Evolutionary conservation across 2,888 invertebrate genomes (phyloP).

Genomic region (Pasiphila rectangulata): DNA sequence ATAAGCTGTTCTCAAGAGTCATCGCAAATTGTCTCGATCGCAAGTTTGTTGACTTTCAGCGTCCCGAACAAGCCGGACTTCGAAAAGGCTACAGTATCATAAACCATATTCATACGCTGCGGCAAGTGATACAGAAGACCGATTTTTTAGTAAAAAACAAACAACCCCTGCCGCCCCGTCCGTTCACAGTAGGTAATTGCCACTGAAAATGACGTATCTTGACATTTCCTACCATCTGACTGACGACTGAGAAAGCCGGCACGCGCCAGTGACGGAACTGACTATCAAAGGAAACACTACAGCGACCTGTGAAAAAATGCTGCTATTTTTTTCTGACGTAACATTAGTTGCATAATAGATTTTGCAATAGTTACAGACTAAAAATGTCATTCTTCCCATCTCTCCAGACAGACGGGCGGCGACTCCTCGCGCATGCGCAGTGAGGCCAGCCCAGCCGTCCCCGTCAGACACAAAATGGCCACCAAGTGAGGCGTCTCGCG

Average conservation of each 20-base stretch:
- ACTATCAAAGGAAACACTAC: background rate
- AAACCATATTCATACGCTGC: no score
- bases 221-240: background rate
- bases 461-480: slow-evolving; percentile 69
- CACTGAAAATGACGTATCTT: background rate
- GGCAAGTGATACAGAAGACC: no score
- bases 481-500: slow-evolving; percentile 54
- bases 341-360: background rate
- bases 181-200: background rate
- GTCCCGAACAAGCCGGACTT: no score
- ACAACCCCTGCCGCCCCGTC: background rate
- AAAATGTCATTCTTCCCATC: slow-evolving; percentile 9
- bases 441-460: slow-evolving; percentile 45
- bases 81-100: no score
- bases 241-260: background rate
- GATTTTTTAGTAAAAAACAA: no score
- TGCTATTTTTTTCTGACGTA: slow-evolving; percentile 1
- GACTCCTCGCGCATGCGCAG: slow-evolving; percentile 57
- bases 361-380: background rate
- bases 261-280: background rate
- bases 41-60: no score
- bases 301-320: background rate
- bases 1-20: no score
- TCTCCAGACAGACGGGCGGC: slow-evolving; percentile 50
- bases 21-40: no score